Base-by-base conservation (phyloP, 2,113 vertebrate species). In the Caranx melampygus region DNA sequence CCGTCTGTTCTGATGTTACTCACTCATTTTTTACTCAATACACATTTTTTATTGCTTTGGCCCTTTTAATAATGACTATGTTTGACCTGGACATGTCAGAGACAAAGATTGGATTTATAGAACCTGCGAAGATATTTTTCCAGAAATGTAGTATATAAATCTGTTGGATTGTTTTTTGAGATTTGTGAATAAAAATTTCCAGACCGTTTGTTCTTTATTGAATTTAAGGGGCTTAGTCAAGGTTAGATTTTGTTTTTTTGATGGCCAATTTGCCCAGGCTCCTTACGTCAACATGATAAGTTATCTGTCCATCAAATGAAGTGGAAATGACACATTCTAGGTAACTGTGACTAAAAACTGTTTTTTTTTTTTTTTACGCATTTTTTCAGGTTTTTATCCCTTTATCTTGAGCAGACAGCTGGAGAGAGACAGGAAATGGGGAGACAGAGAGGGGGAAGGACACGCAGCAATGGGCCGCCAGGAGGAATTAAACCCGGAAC, bases 1-100 rank as follows among this genome's bases (percentile, higher is more conserved):
- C 44, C 35, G 45, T 55, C 42, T 34, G 58, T 57, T 20, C 61
- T 44, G 51, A 42, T 51, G 51, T 70, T n/a, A 62, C 52, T 72
- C 52, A 55, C 26, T 26, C 26, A 26, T 26, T 26, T 26, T 26
- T 26, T 26, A 66, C 55, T 70, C 40, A 40, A 16, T 2, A n/a
- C 40, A 0, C 42, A 18, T 11, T 59, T 62, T 52, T 37, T 42
- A 54, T 40, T 40, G 51, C 2, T 15, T 16, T 26, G 49, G 9
- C 8, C 33, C 3, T 68, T 14, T 20, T 21, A 47, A n/a, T 54
- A 18, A 73, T 20, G 33, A 71, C 3, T 21, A 40, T 2, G 33
- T 10, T 42, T 31, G 26, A 20, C 33, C 31, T 16, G 31, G n/a
- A 44, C 13, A 40, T 20, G 1, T 40, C 21, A 66, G 18, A 54